phyloP scores from a whole-genome alignment of 2,888 invertebrate species.

The Nemotelus pantherinus region DNA sequence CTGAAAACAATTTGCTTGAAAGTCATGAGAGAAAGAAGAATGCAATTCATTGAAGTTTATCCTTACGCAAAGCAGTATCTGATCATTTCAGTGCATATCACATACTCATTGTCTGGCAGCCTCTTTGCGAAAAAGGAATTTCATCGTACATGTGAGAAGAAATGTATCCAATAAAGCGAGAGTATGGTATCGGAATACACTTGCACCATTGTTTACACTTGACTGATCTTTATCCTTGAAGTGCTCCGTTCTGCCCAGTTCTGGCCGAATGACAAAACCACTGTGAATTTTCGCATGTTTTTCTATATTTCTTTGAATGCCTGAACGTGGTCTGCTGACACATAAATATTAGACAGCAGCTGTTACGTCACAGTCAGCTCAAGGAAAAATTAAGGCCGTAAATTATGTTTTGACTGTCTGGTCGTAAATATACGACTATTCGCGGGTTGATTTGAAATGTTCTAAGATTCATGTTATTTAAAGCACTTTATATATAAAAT shows the following conservation, averaged over 20 bases:
- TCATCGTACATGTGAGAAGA: neutral
- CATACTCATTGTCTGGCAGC: too few relatives aligned
- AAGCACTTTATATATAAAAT: too few relatives aligned
- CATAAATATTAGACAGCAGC: slow-evolving; percentile 30
- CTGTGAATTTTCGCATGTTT: neutral
- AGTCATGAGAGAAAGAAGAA: too few relatives aligned
- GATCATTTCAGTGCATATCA: too few relatives aligned
- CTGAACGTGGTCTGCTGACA: too few relatives aligned
- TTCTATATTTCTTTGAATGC: neutral
- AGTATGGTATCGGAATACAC: neutral
- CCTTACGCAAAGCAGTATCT: too few relatives aligned
- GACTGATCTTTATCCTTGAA: slow-evolving; percentile 21
- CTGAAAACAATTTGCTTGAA: too few relatives aligned
- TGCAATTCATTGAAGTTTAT: too few relatives aligned
- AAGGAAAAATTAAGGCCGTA: neutral
- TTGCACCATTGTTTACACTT: slow-evolving; percentile 22
- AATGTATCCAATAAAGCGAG: slow-evolving; percentile 27
- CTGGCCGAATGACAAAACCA: slow-evolving; percentile 28
- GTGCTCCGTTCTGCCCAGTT: neutral
- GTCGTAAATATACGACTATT: too few relatives aligned
- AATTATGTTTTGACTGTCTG: neutral
- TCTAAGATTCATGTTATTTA: too few relatives aligned
- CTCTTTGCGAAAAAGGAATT: slow-evolving; percentile 11
- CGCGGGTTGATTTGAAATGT: too few relatives aligned
- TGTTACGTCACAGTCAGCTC: slow-evolving; percentile 4